Evolutionary conservation across 2,888 invertebrate species (phyloP), one percentile per base, ranked within the genome.

Genomic region (Agonopterix arenella): DNA sequence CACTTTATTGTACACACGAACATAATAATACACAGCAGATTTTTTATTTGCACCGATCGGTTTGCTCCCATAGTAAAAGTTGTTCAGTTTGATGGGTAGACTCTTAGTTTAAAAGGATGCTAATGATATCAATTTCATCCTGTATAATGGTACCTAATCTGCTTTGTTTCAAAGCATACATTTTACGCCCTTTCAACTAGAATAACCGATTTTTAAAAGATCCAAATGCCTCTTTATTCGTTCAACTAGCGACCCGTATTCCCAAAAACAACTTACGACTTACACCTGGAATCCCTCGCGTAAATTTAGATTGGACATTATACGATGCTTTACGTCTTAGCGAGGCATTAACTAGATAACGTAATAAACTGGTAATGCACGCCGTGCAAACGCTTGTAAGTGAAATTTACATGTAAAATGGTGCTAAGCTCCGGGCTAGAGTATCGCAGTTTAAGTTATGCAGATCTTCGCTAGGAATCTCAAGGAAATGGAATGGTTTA

Each of bases 331-430:
- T 54, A 50, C 58, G 57, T 55, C 57, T 60, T 55, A 55, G 52
- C 47, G 38, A 44, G 38, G 52, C 51, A 52, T 54, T 55, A 58
- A 52, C 54, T n/a, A 45, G 36, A 44, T 48, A 46, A 53, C 52
- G 45, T 42, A 53, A 51, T 60, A 54, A 61, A 49, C 50, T 49
- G 47, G 55, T 52, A 55, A 59, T 59, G 59, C 55, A 61, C 51
- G 50, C 45, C n/a, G 38, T 46, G 45, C 44, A 49, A 53, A 59
- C 44, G 50, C 53, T 48, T 48, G 11, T 45, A 41, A 55, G 52
- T 58, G 60, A 55, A 57, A 66, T 69, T 68, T 65, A 62, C 62
- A 68, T 66, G 64, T 59, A 62, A 64, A 68, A 64, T 56, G 64
- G 59, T 59, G 54, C 56, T 61, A 58, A 55, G 52, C 50, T 28